Conservation (phyloP, 2,797 vertebrate species). For the Gobionotothen gibberifrons region DNA sequence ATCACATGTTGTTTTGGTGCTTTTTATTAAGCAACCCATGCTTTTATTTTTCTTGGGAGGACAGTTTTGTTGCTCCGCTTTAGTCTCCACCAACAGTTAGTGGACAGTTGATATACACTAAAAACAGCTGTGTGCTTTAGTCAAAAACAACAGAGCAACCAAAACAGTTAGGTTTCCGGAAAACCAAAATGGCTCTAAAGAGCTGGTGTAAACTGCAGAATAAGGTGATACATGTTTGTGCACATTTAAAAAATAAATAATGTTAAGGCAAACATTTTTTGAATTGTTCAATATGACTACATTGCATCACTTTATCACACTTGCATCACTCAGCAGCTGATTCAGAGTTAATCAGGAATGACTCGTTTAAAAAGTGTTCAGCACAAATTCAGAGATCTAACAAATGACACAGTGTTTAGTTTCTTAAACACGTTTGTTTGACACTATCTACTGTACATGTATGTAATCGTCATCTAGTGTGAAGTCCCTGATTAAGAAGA, state of each 20-base stretch:
- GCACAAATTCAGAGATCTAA: neutral
- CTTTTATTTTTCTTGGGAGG: neutral
- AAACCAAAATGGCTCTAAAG: neutral
- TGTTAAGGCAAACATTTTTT: neutral
- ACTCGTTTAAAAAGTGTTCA: neutral
- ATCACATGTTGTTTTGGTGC: neutral
- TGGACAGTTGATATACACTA: neutral
- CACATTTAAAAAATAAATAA: neutral
- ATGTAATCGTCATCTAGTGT: neutral
- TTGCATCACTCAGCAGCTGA: neutral
- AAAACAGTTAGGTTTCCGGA: neutral
- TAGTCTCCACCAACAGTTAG: neutral
- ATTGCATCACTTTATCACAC: neutral
- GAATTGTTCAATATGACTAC: neutral
- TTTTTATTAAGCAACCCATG: neutral
- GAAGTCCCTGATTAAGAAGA: neutral
- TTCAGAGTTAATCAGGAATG: neutral
- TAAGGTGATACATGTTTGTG: neutral
- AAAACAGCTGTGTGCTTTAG: neutral
- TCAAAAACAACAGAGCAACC: neutral
- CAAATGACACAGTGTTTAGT: neutral
- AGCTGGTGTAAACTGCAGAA: neutral
- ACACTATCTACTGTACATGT: neutral
- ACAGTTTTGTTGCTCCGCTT: neutral
- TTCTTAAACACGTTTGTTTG: conserved; percentile 15